Base-by-base conservation (phyloP, 2,113 vertebrate species). In the Alligator sinensis region DNA sequence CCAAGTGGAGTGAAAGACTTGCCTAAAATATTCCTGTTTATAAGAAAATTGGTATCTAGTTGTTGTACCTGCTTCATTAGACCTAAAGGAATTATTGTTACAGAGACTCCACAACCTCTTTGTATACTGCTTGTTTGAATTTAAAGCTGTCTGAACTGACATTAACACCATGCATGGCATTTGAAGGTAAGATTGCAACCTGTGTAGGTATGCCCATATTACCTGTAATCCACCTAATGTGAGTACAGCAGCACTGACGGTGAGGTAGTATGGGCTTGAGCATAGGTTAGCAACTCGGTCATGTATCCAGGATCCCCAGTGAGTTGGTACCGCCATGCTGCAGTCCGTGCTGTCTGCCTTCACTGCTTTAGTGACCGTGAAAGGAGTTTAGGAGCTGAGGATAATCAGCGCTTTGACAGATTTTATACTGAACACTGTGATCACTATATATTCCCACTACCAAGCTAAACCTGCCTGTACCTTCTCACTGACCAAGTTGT, bases 321-420 rank as follows among this genome's bases (percentile, higher is more conserved):
- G 92, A 83, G 58, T 59, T 38, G 11, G 7, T 2, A 0, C 3
- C 34, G 60, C 54, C 78, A 28, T 60, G 25, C 60, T 77, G 54
- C 10, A 78, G 84, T 63, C 82, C 25, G 64, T 22, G 80, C 84
- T 62, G 80, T 47, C 84, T 63, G 61, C 15, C 59, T 57, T 22
- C 75, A 12, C 38, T 61, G 11, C 1, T 9, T 0, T 34, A 30
- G 54, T 64, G 60, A 38, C 70, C 82, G 13, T 9, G 6, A 70
- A 64, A 64, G 6, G 66, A 57, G 6, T 55, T 24, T 0, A 1
- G 38, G n/a, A 17, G 62, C 5, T 81, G 38, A 63, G 57, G 61
- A 12, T 25, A 4, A 58, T 9, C 61, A 19, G 7, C 68, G 21
- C 17, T 13, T 0, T 70, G 5, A 12, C 34, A 47, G 70, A 24